Evolutionary conservation across 37 sponge, comb jelly and placozoan species (phyloP).

Genomic region (Amphimedon queenslandica): DNA sequence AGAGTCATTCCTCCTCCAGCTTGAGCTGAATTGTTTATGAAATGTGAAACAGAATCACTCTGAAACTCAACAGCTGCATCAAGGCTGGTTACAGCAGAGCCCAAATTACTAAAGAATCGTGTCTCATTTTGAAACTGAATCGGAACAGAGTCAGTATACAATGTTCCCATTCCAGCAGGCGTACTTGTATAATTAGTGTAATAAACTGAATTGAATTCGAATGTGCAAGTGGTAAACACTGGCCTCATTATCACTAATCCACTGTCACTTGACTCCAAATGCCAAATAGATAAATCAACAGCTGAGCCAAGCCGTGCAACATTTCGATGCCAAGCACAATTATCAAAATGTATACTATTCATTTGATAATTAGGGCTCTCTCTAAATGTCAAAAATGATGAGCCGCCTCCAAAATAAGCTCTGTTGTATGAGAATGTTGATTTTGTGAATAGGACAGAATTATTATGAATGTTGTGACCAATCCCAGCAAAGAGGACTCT

Average conservation of each 20-base stretch:
- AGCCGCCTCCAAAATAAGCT: conserved; percentile 53
- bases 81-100: conserved; percentile 24
- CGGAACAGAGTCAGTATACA: conserved; percentile 30
- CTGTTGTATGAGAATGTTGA: conserved; percentile 17
- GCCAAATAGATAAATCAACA: conserved; percentile 17
- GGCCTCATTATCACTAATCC: conserved; percentile 13
- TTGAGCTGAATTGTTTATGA: conserved; percentile 10
- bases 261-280: conserved; percentile 17
- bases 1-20: conserved; percentile 34
- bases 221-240: conserved; percentile 32
- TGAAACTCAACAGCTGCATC: conserved; percentile 11
- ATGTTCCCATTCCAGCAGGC: conserved; percentile 11
- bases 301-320: conserved; percentile 40
- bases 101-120: conserved; percentile 10
- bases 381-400: conserved; percentile 23
- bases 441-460: conserved; percentile 11
- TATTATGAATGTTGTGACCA: background rate
- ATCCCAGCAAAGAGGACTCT: conserved; percentile 11
- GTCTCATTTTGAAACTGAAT: conserved; percentile 8
- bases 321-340: conserved; percentile 23
- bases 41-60: background rate
- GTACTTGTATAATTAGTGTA: conserved; percentile 9
- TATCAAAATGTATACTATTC: conserved; percentile 11
- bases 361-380: background rate
- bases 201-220: conserved; percentile 9